A percentile compares a stretch with the other conserved stretches of the same genome.
These are phyloP conservation scores for Sorex fumeus DNA, from an alignment of 2,113 vertebrate genomes.

Conservation along the genomic window DNA sequence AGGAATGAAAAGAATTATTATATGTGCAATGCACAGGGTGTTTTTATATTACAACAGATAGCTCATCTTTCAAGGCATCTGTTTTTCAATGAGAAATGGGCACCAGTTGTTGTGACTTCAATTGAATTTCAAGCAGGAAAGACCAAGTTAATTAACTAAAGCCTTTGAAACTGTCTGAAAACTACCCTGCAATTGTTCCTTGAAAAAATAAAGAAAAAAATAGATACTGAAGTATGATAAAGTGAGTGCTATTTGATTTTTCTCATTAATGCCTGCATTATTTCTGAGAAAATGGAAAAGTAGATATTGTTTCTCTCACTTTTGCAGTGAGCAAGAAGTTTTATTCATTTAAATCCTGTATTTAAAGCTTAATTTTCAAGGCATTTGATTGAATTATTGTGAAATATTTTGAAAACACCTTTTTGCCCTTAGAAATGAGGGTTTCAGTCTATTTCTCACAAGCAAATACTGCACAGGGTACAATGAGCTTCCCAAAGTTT, in stretches of 20 bases:
- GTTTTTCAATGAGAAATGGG: constrained; percentile 28
- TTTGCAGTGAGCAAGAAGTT: not conserved
- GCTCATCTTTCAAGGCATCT: constrained; percentile 26
- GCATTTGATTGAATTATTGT: constrained; percentile 19
- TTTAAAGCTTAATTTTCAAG: not conserved
- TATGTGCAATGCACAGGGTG: not conserved
- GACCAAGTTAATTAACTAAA: constrained; percentile 71
- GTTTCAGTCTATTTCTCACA: not conserved
- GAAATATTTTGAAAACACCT: not conserved
- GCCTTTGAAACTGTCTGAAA: constrained; percentile 65
- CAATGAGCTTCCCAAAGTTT: not conserved
- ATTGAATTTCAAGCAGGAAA: constrained; percentile 54
- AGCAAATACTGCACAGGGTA: not conserved
- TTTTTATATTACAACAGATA: not conserved
- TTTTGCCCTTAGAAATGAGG: constrained; percentile 41
- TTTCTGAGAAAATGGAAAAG: not conserved
- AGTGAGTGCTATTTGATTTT: constrained; percentile 29
- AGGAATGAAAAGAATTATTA: constrained; percentile 20
- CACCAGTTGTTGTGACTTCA: not conserved
- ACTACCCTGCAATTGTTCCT: constrained; percentile 40
- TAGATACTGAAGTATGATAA: constrained; percentile 47
- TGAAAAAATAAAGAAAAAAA: not conserved
- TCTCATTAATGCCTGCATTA: not conserved
- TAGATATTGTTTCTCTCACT: not conserved
- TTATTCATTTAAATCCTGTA: not conserved